A percentile compares a stretch with the other conserved stretches of the same genome.
phyloP scores from a whole-genome alignment of 2,888 invertebrate genomes.

The Neoaliturus tenellus region DNA sequence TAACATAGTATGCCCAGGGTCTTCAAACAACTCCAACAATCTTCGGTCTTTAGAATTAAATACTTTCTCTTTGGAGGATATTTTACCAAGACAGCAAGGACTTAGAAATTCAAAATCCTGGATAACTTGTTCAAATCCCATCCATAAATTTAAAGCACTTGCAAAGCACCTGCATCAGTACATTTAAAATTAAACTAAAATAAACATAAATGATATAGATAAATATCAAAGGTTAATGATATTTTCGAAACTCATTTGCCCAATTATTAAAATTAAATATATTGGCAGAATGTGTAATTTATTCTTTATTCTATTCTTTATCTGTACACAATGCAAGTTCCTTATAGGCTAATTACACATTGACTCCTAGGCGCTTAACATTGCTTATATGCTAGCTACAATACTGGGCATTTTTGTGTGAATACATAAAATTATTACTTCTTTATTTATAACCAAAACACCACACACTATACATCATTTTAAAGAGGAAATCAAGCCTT shows the following conservation, averaged over 20 bases:
- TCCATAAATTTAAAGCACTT: neutral
- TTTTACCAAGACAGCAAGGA: neutral
- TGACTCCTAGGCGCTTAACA: too few species aligned
- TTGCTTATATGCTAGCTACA: too few species aligned
- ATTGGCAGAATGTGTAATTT: neutral
- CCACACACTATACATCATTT: too few species aligned
- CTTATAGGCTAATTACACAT: neutral
- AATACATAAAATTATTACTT: too few species aligned
- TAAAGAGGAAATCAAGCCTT: too few species aligned
- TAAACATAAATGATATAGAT: neutral
- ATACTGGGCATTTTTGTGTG: too few species aligned
- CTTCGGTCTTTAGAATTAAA: neutral
- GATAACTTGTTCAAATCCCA: neutral
- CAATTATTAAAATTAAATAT: constrained; percentile 16
- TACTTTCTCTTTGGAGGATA: neutral
- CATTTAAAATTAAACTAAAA: too few species aligned
- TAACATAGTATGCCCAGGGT: neutral
- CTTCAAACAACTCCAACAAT: neutral
- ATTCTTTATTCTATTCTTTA: neutral
- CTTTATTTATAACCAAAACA: too few species aligned
- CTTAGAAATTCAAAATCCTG: neutral
- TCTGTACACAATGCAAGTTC: neutral
- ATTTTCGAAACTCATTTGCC: neutral
- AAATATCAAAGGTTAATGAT: neutral
- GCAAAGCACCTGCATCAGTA: too few species aligned